phyloP scores from a whole-genome alignment of 1,140 invertebrate genomes.

The Drosophila subobscura region DNA sequence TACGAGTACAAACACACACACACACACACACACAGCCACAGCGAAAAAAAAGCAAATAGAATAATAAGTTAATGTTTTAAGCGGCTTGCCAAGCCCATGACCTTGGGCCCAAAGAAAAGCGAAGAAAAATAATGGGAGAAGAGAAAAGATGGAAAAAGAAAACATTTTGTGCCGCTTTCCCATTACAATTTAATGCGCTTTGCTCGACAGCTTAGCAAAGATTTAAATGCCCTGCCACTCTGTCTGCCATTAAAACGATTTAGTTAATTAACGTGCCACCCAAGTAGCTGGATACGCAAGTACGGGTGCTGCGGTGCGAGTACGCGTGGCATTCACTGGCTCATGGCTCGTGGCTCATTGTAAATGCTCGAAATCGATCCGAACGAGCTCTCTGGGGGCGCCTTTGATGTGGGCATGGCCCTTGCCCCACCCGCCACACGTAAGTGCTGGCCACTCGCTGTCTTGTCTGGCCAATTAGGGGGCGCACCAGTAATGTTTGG shows the following conservation, averaged over 20 bases:
- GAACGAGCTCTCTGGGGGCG: background rate
- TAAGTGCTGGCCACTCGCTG: too few species aligned
- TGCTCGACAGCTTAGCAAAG: slow-evolving; percentile 68
- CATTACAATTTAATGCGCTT: slow-evolving; percentile 79
- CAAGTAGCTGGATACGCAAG: slow-evolving; percentile 5
- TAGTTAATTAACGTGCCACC: slow-evolving; percentile 57
- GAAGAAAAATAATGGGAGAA: slow-evolving; percentile 12
- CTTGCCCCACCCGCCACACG: background rate
- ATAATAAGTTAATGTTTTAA: slow-evolving; percentile 78
- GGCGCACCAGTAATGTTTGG: too few species aligned
- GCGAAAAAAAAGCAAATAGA: slow-evolving; percentile 23
- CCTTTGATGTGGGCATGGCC: background rate
- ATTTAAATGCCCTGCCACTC: slow-evolving; percentile 58
- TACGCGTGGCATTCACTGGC: too few species aligned
- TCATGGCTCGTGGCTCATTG: slow-evolving; percentile 31
- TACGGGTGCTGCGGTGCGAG: too few species aligned
- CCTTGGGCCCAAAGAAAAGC: slow-evolving; percentile 50
- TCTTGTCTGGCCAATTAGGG: too few species aligned
- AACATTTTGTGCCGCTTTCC: slow-evolving; percentile 60
- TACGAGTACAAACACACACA: too few species aligned
- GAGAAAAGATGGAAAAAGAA: slow-evolving; percentile 40
- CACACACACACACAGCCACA: too few species aligned
- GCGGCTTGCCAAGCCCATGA: slow-evolving; percentile 65
- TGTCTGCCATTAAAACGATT: slow-evolving; percentile 49
- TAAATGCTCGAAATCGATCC: slow-evolving; percentile 51